A percentile compares a stretch with the other conserved stretches of the same genome.
Conservation (phyloP, 2,113 vertebrate genomes). For the Eptesicus fuscus region DNA sequence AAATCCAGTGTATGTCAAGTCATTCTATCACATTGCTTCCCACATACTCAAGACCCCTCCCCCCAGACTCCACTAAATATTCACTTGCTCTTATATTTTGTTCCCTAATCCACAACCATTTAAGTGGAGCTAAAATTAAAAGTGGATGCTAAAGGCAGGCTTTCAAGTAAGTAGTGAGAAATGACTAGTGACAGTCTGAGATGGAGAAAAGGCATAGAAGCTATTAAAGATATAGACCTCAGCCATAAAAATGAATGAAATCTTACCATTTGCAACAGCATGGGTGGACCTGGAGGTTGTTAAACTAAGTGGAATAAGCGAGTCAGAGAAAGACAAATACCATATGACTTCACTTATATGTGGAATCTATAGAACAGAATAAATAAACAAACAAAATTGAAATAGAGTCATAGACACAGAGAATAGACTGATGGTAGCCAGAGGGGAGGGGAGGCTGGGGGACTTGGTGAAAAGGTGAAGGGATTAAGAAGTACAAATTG, state of each 20-base stretch:
- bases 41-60: neutral
- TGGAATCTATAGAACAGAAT: neutral
- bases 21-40: neutral
- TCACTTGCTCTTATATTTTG: neutral
- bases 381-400: neutral
- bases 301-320: neutral
- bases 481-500: neutral
- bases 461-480: neutral
- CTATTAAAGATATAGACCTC: neutral
- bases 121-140: neutral
- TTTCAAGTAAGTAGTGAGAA: neutral
- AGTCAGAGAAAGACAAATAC: neutral
- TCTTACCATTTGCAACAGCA: neutral
- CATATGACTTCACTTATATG: neutral
- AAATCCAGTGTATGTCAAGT: neutral
- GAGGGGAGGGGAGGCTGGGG: neutral
- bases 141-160: neutral
- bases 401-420: neutral
- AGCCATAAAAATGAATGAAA: neutral
- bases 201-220: neutral
- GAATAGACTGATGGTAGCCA: neutral
- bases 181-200: neutral
- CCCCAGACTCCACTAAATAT: neutral
- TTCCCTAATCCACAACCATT: neutral
- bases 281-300: neutral